Percentiles rank a stretch among this genome's conserved stretches.
Evolutionary conservation across 2,113 vertebrate genomes (phyloP).

Genomic region (Corvus hawaiiensis): DNA sequence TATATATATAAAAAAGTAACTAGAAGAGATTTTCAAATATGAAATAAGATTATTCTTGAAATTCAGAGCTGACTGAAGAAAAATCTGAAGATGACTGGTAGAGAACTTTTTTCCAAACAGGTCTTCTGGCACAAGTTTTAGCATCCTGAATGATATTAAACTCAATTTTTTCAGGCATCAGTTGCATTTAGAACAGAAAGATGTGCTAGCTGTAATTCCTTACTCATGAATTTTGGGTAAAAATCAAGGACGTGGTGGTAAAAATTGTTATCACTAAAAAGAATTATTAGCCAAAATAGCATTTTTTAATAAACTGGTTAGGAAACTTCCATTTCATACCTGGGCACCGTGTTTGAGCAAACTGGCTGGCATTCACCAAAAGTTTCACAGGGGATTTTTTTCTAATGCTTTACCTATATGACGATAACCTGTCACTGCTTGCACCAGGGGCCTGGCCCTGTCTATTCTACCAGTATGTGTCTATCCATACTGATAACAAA

Average conservation of each 20-base stretch:
- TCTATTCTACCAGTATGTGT: background rate
- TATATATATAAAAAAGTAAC: background rate
- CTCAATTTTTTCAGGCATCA: background rate
- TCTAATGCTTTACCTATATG: background rate
- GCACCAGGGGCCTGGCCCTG: background rate
- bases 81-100: background rate
- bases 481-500: background rate
- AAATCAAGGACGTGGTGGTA: background rate
- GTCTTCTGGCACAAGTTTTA: background rate
- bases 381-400: background rate
- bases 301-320: background rate
- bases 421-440: background rate
- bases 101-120: background rate
- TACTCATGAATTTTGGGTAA: background rate
- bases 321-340: background rate
- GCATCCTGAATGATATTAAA: background rate
- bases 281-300: background rate
- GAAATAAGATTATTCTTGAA: background rate
- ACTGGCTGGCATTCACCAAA: background rate
- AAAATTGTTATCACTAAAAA: background rate
- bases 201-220: background rate
- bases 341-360: background rate
- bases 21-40: background rate
- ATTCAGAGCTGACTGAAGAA: background rate
- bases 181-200: background rate